Percentiles rank a stretch among this genome's conserved stretches.
These are phyloP conservation scores for Drosophila baimaii DNA, from an alignment of 1,140 invertebrate species.

Conservation along the genomic window DNA sequence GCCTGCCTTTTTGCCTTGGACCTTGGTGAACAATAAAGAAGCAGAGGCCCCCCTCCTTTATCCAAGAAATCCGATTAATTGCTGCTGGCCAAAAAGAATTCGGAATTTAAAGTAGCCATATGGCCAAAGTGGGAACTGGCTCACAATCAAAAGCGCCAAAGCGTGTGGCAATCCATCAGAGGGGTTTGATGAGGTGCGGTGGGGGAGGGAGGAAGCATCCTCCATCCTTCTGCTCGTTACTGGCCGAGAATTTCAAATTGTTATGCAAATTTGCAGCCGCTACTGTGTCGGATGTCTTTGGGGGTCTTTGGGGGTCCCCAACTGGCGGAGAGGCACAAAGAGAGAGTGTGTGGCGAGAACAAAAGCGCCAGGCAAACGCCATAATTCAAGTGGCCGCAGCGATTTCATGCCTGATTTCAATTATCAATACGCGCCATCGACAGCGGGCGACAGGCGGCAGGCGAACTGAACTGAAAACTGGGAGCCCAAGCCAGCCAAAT, in stretches of 20 bases:
- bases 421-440: constrained; percentile 79
- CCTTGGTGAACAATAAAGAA: neutral
- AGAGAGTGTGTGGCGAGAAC: constrained; percentile 61
- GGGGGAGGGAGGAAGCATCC: neutral
- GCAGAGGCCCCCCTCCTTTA: constrained; percentile 1
- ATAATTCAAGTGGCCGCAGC: constrained; percentile 79
- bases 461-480: constrained; percentile 6
- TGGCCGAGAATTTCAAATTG: constrained; percentile 77
- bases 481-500: constrained; percentile 31
- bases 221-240: constrained; percentile 53
- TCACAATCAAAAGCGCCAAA: constrained; percentile 66
- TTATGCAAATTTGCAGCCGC: constrained; percentile 69
- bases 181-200: too few species aligned
- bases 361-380: constrained; percentile 79
- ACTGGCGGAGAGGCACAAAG: too few species aligned
- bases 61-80: constrained; percentile 43
- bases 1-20: neutral
- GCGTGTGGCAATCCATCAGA: constrained; percentile 71
- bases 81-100: constrained; percentile 31
- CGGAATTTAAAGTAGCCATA: constrained; percentile 63
- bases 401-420: constrained; percentile 82
- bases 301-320: neutral
- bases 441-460: constrained; percentile 48
- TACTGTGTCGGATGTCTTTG: constrained; percentile 41
- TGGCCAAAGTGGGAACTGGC: constrained; percentile 61